Percentiles rank a stretch among this genome's conserved stretches.
These are phyloP conservation scores for Ifrita kowaldi DNA, from an alignment of 2,113 vertebrate genomes.

Conservation along the genomic window DNA sequence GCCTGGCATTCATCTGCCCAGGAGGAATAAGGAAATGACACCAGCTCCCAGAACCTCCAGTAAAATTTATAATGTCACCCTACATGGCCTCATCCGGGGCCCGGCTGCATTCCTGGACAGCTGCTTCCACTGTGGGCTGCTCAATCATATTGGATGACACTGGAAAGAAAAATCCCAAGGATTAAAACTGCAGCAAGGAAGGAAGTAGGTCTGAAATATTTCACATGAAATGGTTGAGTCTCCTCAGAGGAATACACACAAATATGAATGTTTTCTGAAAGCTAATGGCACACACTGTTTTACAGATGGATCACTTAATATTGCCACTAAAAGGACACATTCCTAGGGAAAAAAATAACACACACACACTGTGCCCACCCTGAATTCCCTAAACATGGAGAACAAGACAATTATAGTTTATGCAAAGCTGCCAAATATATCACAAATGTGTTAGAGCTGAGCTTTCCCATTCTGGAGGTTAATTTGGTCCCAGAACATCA, in stretches of 20 bases:
- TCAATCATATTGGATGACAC: constrained; percentile 94
- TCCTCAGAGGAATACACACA: neutral
- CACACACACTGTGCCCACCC: neutral
- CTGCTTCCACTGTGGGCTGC: constrained; percentile 80
- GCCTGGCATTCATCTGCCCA: neutral
- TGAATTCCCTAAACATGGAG: neutral
- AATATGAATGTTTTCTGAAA: neutral
- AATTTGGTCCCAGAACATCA: neutral
- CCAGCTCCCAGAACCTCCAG: neutral
- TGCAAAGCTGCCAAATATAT: neutral
- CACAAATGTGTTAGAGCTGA: neutral
- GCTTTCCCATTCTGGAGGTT: neutral
- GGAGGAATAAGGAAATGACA: neutral
- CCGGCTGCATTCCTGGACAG: constrained; percentile 91
- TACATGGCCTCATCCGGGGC: constrained; percentile 87
- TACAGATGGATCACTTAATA: neutral
- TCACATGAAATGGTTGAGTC: neutral
- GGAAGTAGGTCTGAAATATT: neutral
- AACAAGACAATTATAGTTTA: neutral
- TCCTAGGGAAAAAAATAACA: neutral
- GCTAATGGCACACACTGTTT: neutral
- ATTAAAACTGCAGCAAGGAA: neutral
- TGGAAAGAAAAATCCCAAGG: constrained; percentile 61
- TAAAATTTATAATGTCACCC: neutral
- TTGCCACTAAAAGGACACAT: neutral